Conservation (phyloP, 2,888 invertebrate species). For the Agrilus mali region DNA sequence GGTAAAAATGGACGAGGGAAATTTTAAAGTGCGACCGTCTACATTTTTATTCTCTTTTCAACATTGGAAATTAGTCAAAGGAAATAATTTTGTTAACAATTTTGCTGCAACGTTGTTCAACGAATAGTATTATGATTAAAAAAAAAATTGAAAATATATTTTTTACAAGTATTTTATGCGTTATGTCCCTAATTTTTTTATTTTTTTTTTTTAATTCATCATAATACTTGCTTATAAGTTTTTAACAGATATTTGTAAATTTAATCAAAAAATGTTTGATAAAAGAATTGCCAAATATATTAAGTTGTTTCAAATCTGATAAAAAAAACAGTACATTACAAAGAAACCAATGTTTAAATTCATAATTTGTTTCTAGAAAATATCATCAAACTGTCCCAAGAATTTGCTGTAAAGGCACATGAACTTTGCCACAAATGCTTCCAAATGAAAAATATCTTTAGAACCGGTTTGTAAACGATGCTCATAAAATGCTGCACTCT, state of each 20-base stretch:
- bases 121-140: too few relatives aligned
- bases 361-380: constrained; percentile 28
- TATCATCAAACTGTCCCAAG: constrained; percentile 57
- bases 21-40: constrained; percentile 1
- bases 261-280: too few relatives aligned
- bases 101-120: neutral
- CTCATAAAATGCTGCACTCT: constrained; percentile 81
- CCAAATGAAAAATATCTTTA: constrained; percentile 92
- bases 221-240: too few relatives aligned
- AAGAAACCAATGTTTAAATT: neutral
- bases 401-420: constrained; percentile 90
- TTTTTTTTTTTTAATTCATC: too few relatives aligned
- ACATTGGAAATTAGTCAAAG: constrained; percentile 9
- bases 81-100: constrained; percentile 10
- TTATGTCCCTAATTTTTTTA: too few relatives aligned
- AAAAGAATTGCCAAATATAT: too few relatives aligned
- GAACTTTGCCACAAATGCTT: constrained; percentile 93
- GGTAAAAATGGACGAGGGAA: constrained; percentile 2
- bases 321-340: neutral
- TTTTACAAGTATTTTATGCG: too few relatives aligned
- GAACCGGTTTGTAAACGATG: constrained; percentile 85
- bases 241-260: too few relatives aligned
- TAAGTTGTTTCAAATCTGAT: too few relatives aligned
- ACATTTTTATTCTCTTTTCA: constrained; percentile 11
- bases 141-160: too few relatives aligned